phyloP scores from a whole-genome alignment of 1,140 invertebrate species.

The Pogonus chalceus region DNA sequence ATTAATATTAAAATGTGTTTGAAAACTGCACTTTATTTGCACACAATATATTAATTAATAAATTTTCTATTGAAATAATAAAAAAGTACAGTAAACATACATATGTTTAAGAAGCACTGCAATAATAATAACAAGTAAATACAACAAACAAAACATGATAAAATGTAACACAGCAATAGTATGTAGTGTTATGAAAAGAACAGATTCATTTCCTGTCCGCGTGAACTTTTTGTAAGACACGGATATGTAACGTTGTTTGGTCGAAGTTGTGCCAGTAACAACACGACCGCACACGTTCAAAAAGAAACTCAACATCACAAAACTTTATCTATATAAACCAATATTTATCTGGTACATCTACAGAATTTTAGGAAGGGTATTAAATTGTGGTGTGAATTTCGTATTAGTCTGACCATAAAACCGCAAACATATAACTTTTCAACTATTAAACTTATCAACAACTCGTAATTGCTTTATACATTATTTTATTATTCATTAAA shows the following conservation, averaged over 20 bases:
- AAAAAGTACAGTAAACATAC: too few relatives aligned
- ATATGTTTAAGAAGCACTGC: background rate
- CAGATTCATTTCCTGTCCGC: background rate
- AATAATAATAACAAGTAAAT: too few relatives aligned
- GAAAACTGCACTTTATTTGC: too few relatives aligned
- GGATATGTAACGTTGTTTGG: background rate
- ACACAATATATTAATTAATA: too few relatives aligned
- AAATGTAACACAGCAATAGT: background rate
- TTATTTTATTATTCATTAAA: too few relatives aligned
- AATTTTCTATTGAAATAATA: too few relatives aligned
- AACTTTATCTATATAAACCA: background rate
- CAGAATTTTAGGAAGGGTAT: background rate
- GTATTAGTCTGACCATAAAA: too few relatives aligned
- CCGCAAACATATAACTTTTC: too few relatives aligned
- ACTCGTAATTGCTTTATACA: too few relatives aligned
- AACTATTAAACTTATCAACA: too few relatives aligned
- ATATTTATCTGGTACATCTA: background rate
- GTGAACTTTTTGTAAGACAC: background rate
- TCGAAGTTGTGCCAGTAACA: background rate
- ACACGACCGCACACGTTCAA: background rate
- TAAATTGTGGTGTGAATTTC: background rate
- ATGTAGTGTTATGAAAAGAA: background rate
- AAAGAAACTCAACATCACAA: background rate
- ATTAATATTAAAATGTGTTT: too few relatives aligned
- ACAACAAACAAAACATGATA: too few relatives aligned